These are phyloP conservation scores for Indicator maculatus DNA, from an alignment of 2,113 vertebrate genomes.

Conservation along the genomic window DNA sequence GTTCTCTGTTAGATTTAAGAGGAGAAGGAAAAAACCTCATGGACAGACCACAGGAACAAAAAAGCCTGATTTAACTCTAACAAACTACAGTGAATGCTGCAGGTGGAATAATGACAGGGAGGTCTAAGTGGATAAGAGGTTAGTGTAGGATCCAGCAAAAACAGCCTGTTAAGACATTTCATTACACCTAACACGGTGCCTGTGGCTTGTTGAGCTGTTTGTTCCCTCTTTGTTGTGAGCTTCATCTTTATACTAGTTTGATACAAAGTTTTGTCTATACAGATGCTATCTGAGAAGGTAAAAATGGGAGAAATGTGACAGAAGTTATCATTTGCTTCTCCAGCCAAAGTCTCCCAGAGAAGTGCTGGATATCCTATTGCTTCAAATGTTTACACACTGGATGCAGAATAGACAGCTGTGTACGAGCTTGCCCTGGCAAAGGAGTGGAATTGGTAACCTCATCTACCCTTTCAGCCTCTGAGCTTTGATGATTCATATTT, in stretches of 20 bases:
- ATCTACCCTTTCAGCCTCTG: slow-evolving; percentile 28
- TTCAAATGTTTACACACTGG: neutral
- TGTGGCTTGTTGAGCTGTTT: neutral
- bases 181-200: neutral
- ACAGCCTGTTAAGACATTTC: neutral
- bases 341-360: neutral
- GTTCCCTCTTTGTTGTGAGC: neutral
- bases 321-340: neutral
- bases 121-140: neutral
- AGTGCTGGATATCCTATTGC: neutral
- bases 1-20: slow-evolving; percentile 35
- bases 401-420: neutral
- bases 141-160: neutral
- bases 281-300: neutral
- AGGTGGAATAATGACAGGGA: neutral
- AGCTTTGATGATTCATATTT: slow-evolving; percentile 53
- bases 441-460: slow-evolving; percentile 32
- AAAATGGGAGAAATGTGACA: neutral
- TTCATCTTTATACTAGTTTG: neutral
- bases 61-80: slow-evolving; percentile 25
- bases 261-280: neutral
- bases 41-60: slow-evolving; percentile 4
- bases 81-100: neutral
- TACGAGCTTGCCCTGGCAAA: neutral
- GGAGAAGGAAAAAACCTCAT: neutral